phyloP scores from a whole-genome alignment of 2,888 invertebrate genomes.

The Argyresthia goedartella region DNA sequence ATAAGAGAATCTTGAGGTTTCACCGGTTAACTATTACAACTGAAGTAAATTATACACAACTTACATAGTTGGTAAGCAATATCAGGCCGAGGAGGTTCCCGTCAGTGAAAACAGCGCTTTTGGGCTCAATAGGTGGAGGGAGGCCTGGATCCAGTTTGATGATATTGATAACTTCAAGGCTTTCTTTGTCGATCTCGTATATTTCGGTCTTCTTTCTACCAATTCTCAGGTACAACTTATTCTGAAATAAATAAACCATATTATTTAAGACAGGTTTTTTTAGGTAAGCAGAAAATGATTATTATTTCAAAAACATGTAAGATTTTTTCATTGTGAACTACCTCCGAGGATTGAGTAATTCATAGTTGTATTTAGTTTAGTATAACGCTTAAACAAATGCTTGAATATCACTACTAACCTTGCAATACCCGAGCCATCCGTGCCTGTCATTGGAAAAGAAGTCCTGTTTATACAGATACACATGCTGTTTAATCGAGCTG shows the following conservation, averaged over 20 bases:
- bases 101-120: constrained; percentile 53
- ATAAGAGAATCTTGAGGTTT: too few relatives aligned
- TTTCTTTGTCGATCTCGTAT: constrained; percentile 53
- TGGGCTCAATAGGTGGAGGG: constrained; percentile 35
- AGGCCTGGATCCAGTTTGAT: constrained; percentile 42
- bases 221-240: constrained; percentile 83
- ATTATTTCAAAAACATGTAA: too few relatives aligned
- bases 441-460: constrained; percentile 85
- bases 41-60: too few relatives aligned
- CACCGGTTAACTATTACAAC: too few relatives aligned
- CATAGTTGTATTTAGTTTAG: too few relatives aligned
- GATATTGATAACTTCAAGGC: constrained; percentile 41
- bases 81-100: constrained; percentile 66
- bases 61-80: constrained; percentile 49
- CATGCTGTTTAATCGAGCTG: constrained; percentile 91
- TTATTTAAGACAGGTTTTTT: neutral
- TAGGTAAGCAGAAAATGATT: too few relatives aligned
- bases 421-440: constrained; percentile 90
- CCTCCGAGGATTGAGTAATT: too few relatives aligned
- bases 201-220: constrained; percentile 62
- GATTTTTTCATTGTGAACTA: too few relatives aligned
- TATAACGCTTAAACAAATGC: too few relatives aligned
- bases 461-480: constrained; percentile 83
- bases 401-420: constrained; percentile 54
- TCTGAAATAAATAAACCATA: constrained; percentile 62